Conservation (phyloP, 2,888 invertebrate species). For the Carabus problematicus region DNA sequence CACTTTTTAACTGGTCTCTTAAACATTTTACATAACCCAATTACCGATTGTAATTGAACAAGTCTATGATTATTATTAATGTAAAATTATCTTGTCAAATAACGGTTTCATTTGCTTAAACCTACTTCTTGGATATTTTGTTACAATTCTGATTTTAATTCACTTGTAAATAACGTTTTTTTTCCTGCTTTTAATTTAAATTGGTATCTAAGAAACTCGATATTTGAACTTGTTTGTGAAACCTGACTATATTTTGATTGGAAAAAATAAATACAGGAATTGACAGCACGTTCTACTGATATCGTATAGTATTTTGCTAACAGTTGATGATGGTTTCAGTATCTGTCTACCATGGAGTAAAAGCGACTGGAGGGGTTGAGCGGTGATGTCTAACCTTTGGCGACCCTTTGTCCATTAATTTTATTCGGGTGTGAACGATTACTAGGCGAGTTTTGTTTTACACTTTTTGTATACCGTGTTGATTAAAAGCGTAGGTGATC, state of each 20-base stretch:
- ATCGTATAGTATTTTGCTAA: too few species aligned
- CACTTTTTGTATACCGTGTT: slow-evolving; percentile 19
- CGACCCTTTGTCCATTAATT: slow-evolving; percentile 36
- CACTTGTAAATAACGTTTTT: too few species aligned
- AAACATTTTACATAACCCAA: too few species aligned
- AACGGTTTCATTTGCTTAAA: too few species aligned
- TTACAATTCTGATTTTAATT: too few species aligned
- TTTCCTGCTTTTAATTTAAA: background rate
- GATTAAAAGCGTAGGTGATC: slow-evolving; percentile 24
- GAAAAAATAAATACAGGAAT: slow-evolving; percentile 1
- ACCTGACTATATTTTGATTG: slow-evolving; percentile 4
- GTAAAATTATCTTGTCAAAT: too few species aligned
- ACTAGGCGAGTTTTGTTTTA: slow-evolving; percentile 27
- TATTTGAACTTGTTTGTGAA: background rate
- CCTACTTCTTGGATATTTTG: too few species aligned
- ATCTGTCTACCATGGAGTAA: background rate
- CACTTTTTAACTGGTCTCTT: too few species aligned
- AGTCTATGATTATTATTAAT: too few species aligned
- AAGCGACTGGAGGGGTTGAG: background rate
- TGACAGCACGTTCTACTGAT: background rate
- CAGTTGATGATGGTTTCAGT: too few species aligned
- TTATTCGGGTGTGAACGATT: slow-evolving; percentile 36
- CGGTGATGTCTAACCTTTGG: slow-evolving; percentile 12
- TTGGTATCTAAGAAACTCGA: slow-evolving; percentile 6
- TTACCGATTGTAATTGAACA: too few species aligned